Evolutionary conservation across 2,888 invertebrate genomes (phyloP).

Genomic region (Cephus spinipes): DNA sequence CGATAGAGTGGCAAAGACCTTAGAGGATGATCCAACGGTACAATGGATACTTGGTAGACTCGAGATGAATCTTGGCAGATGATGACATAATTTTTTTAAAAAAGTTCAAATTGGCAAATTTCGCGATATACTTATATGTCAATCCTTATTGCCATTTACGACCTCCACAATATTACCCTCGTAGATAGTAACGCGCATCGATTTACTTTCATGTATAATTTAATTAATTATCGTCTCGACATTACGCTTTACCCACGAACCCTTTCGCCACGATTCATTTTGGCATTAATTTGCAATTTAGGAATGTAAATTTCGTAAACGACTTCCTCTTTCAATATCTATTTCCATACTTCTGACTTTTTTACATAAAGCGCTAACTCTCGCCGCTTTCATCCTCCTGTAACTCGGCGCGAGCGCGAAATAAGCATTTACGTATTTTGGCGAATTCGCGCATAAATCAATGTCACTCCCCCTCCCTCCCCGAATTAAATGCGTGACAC

Average conservation of each 20-base stretch:
- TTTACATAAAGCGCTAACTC: background rate
- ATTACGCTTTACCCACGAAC: background rate
- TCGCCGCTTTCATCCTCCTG: background rate
- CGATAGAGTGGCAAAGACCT: background rate
- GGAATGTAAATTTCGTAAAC: slow-evolving; percentile 30
- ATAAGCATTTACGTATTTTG: slow-evolving; percentile 11
- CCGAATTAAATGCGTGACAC: slow-evolving; percentile 1
- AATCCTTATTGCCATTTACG: background rate
- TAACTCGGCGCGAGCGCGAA: slow-evolving; percentile 13
- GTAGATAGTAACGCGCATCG: background rate
- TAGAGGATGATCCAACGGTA: background rate
- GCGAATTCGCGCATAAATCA: slow-evolving; percentile 20
- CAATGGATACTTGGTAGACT: background rate
- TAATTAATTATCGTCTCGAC: background rate
- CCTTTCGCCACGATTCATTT: background rate
- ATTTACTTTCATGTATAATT: background rate
- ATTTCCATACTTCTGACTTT: background rate
- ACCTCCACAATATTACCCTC: background rate
- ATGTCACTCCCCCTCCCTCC: background rate
- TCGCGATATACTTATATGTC: background rate
- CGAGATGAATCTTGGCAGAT: background rate
- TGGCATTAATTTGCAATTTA: slow-evolving; percentile 37
- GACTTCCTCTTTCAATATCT: background rate
- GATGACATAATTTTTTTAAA: background rate
- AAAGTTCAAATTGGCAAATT: background rate